Conservation (phyloP, 2,888 invertebrate species). For the Agrilus cyanescens region DNA sequence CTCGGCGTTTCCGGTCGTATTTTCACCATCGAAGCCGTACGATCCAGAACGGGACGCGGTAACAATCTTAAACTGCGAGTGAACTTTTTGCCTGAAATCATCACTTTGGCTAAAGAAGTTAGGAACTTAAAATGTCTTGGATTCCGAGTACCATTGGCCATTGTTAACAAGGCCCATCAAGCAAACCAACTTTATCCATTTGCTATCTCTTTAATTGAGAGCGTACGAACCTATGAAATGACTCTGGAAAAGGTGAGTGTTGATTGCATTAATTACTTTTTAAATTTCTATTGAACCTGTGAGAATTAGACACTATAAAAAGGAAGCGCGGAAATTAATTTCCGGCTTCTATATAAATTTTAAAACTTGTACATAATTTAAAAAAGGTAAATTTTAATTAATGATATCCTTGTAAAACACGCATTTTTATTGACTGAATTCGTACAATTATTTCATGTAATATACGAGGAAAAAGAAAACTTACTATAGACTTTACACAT, state of each 20-base stretch:
- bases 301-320: too few relatives aligned
- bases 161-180: constrained; percentile 98
- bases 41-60: constrained; percentile 64
- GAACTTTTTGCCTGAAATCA: constrained; percentile 96
- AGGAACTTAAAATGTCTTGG: constrained; percentile 91
- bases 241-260: constrained; percentile 87
- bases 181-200: constrained; percentile 97
- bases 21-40: constrained; percentile 80
- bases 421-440: too few relatives aligned
- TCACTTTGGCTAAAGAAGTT: constrained; percentile 96
- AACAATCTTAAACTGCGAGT: constrained; percentile 82
- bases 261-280: background rate
- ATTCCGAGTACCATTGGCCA: constrained; percentile 92
- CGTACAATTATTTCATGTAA: too few relatives aligned
- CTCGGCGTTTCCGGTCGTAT: constrained; percentile 89
- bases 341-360: too few relatives aligned
- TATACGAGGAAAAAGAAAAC: too few relatives aligned
- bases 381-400: too few relatives aligned
- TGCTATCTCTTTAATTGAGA: constrained; percentile 96
- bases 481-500: too few relatives aligned
- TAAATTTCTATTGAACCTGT: too few relatives aligned
- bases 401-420: too few relatives aligned
- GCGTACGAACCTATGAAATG: constrained; percentile 91
- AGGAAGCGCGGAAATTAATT: too few relatives aligned
- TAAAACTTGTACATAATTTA: too few relatives aligned